Evolutionary conservation across 64 coral and sea anemone species (phyloP).

Genomic region (Dendrophyllia cribrosa): DNA sequence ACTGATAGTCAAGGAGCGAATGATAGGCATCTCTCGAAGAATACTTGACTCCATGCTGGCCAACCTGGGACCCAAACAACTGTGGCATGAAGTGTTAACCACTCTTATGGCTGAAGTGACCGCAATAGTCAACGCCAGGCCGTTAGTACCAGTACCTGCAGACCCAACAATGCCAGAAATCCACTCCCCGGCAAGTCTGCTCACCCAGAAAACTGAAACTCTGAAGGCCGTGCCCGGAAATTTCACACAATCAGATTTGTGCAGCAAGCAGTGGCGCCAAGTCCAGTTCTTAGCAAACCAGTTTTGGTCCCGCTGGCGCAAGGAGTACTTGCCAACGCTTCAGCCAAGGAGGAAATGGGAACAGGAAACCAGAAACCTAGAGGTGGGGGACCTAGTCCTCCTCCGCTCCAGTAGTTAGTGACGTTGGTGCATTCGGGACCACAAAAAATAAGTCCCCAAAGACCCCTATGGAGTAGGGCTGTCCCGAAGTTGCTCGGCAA

Average conservation of each 20-base stretch:
- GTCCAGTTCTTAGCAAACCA: constrained; percentile 44
- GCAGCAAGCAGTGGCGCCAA: constrained; percentile 34
- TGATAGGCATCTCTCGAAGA: constrained; percentile 29
- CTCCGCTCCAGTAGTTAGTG: constrained; percentile 29
- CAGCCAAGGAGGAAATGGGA: constrained; percentile 55
- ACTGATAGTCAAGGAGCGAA: too few relatives aligned
- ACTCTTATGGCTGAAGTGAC: constrained; percentile 52
- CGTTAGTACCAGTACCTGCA: neutral
- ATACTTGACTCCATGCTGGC: constrained; percentile 29
- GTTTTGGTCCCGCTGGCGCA: constrained; percentile 42
- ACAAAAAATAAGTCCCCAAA: too few relatives aligned
- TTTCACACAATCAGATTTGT: constrained; percentile 17
- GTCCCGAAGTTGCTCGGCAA: too few relatives aligned
- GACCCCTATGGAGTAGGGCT: too few relatives aligned
- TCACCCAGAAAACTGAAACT: constrained; percentile 43
- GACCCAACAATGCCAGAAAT: constrained; percentile 60
- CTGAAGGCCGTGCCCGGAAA: constrained; percentile 33
- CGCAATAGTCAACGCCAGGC: neutral
- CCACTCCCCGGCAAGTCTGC: neutral
- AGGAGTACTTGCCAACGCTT: constrained; percentile 35
- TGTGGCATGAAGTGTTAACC: constrained; percentile 58
- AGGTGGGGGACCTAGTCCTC: constrained; percentile 49
- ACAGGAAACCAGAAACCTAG: neutral
- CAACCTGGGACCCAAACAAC: constrained; percentile 31
- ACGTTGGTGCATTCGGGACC: too few relatives aligned